Conservation (phyloP, 2,888 invertebrate species). For the Bombyx huttoni region DNA sequence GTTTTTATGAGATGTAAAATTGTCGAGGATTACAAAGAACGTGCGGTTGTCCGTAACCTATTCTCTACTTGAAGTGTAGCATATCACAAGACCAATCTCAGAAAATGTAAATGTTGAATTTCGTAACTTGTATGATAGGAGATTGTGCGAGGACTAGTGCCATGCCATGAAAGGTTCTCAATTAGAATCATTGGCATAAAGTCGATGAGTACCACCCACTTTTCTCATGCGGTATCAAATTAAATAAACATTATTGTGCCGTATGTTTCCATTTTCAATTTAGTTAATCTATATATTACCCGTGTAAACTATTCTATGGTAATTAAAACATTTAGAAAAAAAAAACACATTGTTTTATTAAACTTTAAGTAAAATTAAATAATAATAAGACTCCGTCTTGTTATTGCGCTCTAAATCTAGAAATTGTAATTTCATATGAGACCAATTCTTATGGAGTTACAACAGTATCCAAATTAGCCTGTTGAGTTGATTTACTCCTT, state of each 20-base stretch:
- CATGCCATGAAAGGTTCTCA: constrained; percentile 72
- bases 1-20: constrained; percentile 36
- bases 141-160: constrained; percentile 70
- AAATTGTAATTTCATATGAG: too few relatives aligned
- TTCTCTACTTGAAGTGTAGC: not conserved
- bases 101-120: not conserved
- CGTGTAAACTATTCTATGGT: constrained; percentile 60
- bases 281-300: constrained; percentile 43
- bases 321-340: constrained; percentile 60
- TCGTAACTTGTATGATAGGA: constrained; percentile 52
- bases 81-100: not conserved
- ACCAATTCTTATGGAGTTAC: too few relatives aligned
- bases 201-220: constrained; percentile 71
- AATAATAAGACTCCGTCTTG: not conserved
- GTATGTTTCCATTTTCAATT: constrained; percentile 37
- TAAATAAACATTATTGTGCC: constrained; percentile 52
- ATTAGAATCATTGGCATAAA: constrained; percentile 68
- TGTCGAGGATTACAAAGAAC: not conserved
- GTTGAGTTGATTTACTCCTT: too few relatives aligned
- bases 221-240: constrained; percentile 58
- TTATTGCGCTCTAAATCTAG: too few relatives aligned
- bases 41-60: constrained; percentile 9
- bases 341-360: constrained; percentile 22
- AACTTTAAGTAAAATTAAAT: not conserved
- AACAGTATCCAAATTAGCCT: too few relatives aligned